Base-by-base conservation (phyloP, 1,140 invertebrate species). In the Archivesica marissinica region DNA sequence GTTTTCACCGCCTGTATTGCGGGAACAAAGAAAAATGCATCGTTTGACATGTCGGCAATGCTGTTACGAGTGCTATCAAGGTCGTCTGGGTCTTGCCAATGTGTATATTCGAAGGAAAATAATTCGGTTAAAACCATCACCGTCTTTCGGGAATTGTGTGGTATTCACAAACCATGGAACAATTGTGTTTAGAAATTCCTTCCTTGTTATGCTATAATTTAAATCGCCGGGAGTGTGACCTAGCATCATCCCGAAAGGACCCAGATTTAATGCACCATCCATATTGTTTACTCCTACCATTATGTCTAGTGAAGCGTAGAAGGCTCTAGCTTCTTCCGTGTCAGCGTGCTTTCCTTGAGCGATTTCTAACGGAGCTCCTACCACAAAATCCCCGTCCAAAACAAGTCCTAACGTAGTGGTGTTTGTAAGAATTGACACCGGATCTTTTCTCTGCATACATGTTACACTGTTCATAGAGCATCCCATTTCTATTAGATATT, bases 341-440 rank as follows among this genome's bases (percentile, higher is more conserved):
- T 99, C 99, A 93, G 98, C 98, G 89, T 98, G 97, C 79, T 96
- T 95, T 68, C 96, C 96, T 28, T 94, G 95, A 84, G 99, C 90
- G 0, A 97, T 72, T 6, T 74, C 54, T 7, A 13, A 20, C 2
- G 66, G 68, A 7, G 66, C 2, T 2, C 7, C 33, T 9, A 61
- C 25, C 25, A 74, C n/a, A 61, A 82, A 82, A 0, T 61, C 54
- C 20, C 52, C 35, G 23, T 74, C 66, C 20, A 72, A 30, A 17
- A 56, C 23, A 1, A 68, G 98, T 2, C 97, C 97, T 93, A 82
- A 82, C 2, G 2, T 15, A 9, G 52, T 74, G 28, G 20, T 28
- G 28, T 74, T 74, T 9, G 23, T 28, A 7, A 9, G 23, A 23
- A 54, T 13, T 41, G 28, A n/a, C n/a, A 2, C n/a, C 9, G 39